Conservation (phyloP, 2,113 vertebrate species). For the Melanerpes formicivorus region DNA sequence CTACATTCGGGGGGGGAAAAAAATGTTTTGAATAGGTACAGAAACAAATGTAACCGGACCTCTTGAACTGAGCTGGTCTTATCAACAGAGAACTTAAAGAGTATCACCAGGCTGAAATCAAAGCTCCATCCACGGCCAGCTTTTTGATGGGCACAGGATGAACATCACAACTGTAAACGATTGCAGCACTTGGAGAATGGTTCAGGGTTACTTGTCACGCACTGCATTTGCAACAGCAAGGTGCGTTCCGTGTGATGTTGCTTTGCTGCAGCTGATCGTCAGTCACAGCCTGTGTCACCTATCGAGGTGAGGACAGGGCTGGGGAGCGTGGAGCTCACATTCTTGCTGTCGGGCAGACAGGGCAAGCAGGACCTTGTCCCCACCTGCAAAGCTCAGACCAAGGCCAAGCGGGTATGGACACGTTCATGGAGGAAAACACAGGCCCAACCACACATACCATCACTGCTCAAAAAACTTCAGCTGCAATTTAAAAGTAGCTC, state of each 20-base stretch:
- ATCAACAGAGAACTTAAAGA: not conserved
- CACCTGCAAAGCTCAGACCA: not conserved
- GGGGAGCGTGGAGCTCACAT: accelerated
- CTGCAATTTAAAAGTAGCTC: not conserved
- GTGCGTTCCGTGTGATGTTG: accelerated
- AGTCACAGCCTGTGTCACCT: not conserved
- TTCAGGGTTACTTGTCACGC: not conserved
- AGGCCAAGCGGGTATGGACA: accelerated
- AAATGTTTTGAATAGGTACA: not conserved
- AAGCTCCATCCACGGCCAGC: not conserved
- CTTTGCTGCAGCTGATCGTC: not conserved
- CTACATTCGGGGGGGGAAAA: not conserved
- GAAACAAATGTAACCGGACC: not conserved
- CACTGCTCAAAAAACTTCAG: not conserved
- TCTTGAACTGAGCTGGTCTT: not conserved
- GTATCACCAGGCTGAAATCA: not conserved
- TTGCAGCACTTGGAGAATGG: accelerated
- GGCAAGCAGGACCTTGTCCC: not conserved
- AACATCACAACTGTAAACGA: not conserved
- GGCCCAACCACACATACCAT: not conserved
- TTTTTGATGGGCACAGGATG: not conserved
- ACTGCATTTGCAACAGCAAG: not conserved
- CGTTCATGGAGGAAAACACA: not conserved
- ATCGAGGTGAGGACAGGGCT: not conserved
- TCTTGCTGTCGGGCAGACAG: accelerated